phyloP scores from a whole-genome alignment of 2,888 invertebrate species.

The Synanthedon andrenaeformis region DNA sequence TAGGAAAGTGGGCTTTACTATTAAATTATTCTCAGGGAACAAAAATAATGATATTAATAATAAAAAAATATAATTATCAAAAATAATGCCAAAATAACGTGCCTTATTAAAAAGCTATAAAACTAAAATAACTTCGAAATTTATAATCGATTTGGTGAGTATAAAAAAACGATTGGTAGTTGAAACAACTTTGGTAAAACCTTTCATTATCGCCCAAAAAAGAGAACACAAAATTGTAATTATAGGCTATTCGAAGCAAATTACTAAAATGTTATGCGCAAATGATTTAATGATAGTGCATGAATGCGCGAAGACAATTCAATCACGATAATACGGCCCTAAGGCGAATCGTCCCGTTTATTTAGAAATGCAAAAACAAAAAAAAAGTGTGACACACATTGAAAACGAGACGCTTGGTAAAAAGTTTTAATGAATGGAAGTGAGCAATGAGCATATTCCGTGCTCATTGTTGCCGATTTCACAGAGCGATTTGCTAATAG shows the following conservation, averaged over 20 bases:
- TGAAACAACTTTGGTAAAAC: too few relatives aligned
- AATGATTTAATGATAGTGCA: constrained; percentile 43
- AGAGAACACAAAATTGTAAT: background rate
- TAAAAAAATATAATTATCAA: too few relatives aligned
- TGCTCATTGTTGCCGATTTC: constrained; percentile 64
- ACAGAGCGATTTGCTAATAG: constrained; percentile 60
- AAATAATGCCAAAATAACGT: too few relatives aligned
- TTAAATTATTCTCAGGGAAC: too few relatives aligned
- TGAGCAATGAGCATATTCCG: constrained; percentile 54
- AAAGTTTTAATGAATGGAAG: constrained; percentile 55
- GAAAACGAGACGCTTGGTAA: constrained; percentile 45
- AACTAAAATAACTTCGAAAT: too few relatives aligned
- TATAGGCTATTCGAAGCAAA: constrained; percentile 25
- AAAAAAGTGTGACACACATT: constrained; percentile 47
- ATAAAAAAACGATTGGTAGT: too few relatives aligned
- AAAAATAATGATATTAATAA: too few relatives aligned
- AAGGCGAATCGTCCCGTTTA: constrained; percentile 46
- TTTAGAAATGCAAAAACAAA: constrained; percentile 29
- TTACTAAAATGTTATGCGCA: constrained; percentile 37
- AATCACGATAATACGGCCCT: constrained; percentile 44
- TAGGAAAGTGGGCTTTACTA: too few relatives aligned
- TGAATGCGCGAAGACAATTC: constrained; percentile 45
- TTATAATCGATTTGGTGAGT: too few relatives aligned
- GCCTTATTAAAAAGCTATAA: too few relatives aligned
- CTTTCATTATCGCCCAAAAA: too few relatives aligned